phyloP scores from a whole-genome alignment of 2,888 invertebrate species.

The Phrixothrix hirtus region DNA sequence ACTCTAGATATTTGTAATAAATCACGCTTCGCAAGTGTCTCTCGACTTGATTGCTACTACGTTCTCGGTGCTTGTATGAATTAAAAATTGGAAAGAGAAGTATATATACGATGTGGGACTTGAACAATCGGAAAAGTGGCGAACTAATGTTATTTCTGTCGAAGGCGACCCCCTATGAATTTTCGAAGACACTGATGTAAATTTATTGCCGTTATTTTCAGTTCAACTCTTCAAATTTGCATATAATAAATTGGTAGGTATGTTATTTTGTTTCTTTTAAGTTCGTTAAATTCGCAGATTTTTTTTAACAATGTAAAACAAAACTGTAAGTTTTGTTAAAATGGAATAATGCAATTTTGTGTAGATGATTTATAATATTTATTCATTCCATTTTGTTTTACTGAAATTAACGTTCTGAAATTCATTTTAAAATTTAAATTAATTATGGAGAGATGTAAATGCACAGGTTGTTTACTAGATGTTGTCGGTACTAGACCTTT shows the following conservation, averaged over 20 bases:
- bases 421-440: no score
- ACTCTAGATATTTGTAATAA: conserved; percentile 17
- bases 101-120: conserved; percentile 1
- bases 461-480: not conserved
- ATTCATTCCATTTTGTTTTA: no score
- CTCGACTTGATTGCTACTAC: no score
- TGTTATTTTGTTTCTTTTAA: conserved; percentile 11
- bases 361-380: no score
- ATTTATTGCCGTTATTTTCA: conserved; percentile 47
- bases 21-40: no score
- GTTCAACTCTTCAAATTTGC: conserved; percentile 46
- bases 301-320: conserved; percentile 2
- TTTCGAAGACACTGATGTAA: conserved; percentile 48
- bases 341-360: no score
- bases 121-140: conserved; percentile 18
- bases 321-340: not conserved
- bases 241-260: conserved; percentile 45
- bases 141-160: conserved; percentile 39
- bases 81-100: not conserved
- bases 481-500: not conserved
- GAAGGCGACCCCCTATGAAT: conserved; percentile 47
- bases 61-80: not conserved
- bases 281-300: conserved; percentile 1
- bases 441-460: no score
- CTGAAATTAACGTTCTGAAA: no score